Percentiles rank a stretch among this genome's conserved stretches.
Evolutionary conservation across 2,113 vertebrate species (phyloP).

Genomic region (Corydoras maculifer): DNA sequence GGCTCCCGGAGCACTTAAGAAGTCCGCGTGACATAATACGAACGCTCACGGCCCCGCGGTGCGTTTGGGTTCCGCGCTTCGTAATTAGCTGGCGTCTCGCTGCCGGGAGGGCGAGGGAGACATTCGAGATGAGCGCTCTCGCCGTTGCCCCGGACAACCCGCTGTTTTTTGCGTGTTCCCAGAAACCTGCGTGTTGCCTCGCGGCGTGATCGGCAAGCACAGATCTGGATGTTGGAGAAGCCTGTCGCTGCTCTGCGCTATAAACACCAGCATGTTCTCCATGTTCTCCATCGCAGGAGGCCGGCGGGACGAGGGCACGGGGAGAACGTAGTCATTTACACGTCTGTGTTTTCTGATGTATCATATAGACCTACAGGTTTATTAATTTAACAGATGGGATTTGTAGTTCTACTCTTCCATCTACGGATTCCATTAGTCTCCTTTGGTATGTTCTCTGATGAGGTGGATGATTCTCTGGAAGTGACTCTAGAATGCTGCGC

Average conservation of each 20-base stretch:
- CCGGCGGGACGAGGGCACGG: slow-evolving; percentile 13
- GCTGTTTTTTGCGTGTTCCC: slow-evolving; percentile 15
- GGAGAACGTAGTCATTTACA: background rate
- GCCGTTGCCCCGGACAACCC: slow-evolving; percentile 31
- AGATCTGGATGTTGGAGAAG: slow-evolving; percentile 1
- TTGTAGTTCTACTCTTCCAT: too few relatives aligned
- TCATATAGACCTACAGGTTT: too few relatives aligned
- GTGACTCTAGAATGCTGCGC: too few relatives aligned
- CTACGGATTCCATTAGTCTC: too few relatives aligned
- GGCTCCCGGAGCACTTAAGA: slow-evolving; percentile 29
- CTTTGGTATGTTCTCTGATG: too few relatives aligned
- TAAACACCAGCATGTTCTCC: slow-evolving; percentile 27
- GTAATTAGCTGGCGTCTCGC: slow-evolving; percentile 29
- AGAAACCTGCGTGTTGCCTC: slow-evolving; percentile 16
- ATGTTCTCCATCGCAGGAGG: slow-evolving; percentile 24
- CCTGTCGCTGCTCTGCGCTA: slow-evolving; percentile 1
- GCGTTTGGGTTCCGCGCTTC: slow-evolving; percentile 22
- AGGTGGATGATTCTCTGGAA: too few relatives aligned
- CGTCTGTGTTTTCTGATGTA: too few relatives aligned
- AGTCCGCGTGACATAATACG: slow-evolving; percentile 24
- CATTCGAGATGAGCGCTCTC: slow-evolving; percentile 24
- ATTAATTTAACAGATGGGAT: too few relatives aligned
- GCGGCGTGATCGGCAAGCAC: slow-evolving; percentile 6
- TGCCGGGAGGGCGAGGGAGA: slow-evolving; percentile 27
- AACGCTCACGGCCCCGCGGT: slow-evolving; percentile 15